Percentiles rank a stretch among this genome's conserved stretches.
phyloP scores from a whole-genome alignment of 1,140 invertebrate species.

The Notospermus geniculatus region DNA sequence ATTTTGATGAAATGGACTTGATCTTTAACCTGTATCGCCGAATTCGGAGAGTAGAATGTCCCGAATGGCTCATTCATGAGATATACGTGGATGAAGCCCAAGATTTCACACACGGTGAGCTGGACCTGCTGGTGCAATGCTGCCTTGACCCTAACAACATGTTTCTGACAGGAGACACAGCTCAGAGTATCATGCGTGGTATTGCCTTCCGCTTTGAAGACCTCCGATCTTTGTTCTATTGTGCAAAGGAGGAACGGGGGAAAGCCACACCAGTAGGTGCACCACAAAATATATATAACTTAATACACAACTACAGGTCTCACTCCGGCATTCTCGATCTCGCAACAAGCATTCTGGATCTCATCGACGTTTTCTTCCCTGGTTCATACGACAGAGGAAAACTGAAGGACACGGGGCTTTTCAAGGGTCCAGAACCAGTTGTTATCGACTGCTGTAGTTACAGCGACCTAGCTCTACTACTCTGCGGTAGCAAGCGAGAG shows the following conservation, averaged over 20 bases:
- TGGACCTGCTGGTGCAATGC: constrained; percentile 39
- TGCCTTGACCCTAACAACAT: constrained; percentile 46
- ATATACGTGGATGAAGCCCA: constrained; percentile 51
- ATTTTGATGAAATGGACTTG: constrained; percentile 45
- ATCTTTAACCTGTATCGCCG: constrained; percentile 13
- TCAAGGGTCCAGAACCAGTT: constrained; percentile 34
- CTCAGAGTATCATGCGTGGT: constrained; percentile 51
- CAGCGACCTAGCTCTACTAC: constrained; percentile 11
- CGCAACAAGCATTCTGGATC: constrained; percentile 44
- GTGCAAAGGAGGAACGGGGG: constrained; percentile 29
- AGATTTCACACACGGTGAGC: constrained; percentile 50
- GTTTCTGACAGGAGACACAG: constrained; percentile 52
- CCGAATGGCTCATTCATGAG: constrained; percentile 37
- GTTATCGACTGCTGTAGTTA: constrained; percentile 7
- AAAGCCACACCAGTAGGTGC: constrained; percentile 26
- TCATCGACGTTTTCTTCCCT: constrained; percentile 46
- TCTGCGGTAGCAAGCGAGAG: constrained; percentile 11
- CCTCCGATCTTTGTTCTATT: constrained; percentile 43
- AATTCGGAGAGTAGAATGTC: background rate
- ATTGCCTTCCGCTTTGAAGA: constrained; percentile 49
- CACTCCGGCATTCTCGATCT: constrained; percentile 47
- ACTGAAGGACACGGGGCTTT: constrained; percentile 43
- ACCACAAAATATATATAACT: constrained; percentile 36
- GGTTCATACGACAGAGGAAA: constrained; percentile 44
- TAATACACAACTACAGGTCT: constrained; percentile 51